A percentile compares a stretch with the other conserved stretches of the same genome.
phyloP scores from a whole-genome alignment of 2,797 vertebrate species.

The Oceanodroma leucorhoa region DNA sequence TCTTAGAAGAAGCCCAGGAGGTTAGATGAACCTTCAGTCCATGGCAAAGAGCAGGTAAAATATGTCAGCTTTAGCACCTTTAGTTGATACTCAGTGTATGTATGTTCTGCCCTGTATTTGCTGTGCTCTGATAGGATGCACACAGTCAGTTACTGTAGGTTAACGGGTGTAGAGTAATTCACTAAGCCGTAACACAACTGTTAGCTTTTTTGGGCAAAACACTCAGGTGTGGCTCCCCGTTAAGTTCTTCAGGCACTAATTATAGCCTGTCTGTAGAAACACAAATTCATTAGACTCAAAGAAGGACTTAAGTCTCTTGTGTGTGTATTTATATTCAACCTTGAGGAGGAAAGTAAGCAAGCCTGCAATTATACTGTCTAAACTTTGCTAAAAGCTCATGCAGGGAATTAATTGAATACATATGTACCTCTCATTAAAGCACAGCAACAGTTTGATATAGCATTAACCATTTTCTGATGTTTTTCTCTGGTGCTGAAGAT shows the following conservation, averaged over 20 bases:
- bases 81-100: neutral
- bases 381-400: neutral
- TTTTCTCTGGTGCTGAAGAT: conserved; percentile 74
- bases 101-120: neutral
- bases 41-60: neutral
- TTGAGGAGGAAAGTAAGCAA: neutral
- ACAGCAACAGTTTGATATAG: neutral
- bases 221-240: neutral
- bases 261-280: neutral
- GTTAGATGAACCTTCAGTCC: neutral
- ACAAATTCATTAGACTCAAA: neutral
- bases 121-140: neutral
- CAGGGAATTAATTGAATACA: neutral
- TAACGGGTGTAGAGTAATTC: neutral
- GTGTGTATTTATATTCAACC: neutral
- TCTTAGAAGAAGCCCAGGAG: neutral
- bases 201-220: neutral
- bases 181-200: neutral
- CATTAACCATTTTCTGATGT: conserved; percentile 24
- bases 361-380: neutral
- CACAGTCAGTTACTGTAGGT: neutral
- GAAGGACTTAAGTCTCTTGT: neutral
- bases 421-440: neutral
- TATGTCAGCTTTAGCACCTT: neutral
- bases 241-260: neutral